A percentile compares a stretch with the other conserved stretches of the same genome.
Conservation (phyloP, 1,140 invertebrate species). For the Asbolus verrucosus region DNA sequence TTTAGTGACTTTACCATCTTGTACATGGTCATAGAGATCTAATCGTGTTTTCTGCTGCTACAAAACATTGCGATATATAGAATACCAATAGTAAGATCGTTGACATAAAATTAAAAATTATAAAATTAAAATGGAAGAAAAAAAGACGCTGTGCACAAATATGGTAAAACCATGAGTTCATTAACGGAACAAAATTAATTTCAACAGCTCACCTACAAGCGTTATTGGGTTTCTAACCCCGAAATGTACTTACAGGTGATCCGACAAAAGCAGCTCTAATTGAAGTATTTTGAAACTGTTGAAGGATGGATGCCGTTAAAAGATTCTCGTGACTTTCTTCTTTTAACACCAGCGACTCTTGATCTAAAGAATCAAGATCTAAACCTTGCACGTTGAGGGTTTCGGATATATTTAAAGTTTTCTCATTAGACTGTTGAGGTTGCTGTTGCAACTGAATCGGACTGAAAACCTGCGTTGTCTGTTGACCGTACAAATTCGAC, state of each 20-base stretch:
- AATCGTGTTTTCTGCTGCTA: constrained; percentile 57
- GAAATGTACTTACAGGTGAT: constrained; percentile 58
- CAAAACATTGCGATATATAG: constrained; percentile 17
- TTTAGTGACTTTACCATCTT: constrained; percentile 55
- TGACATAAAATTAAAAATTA: no score
- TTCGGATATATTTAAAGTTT: constrained; percentile 51
- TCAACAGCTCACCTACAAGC: constrained; percentile 33
- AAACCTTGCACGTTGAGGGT: constrained; percentile 51
- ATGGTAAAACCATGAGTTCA: constrained; percentile 32
- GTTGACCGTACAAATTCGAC: constrained; percentile 64
- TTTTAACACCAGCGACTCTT: constrained; percentile 57
- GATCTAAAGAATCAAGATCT: constrained; percentile 54
- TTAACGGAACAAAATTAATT: neutral
- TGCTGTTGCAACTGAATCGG: constrained; percentile 58
- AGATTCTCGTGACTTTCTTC: constrained; percentile 59
- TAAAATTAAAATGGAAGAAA: no score
- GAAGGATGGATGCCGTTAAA: constrained; percentile 61
- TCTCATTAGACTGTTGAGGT: constrained; percentile 43
- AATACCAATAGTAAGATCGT: no score
- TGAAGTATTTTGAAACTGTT: constrained; percentile 61
- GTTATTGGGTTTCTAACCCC: neutral
- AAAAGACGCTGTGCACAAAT: constrained; percentile 30
- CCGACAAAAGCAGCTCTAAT: constrained; percentile 56
- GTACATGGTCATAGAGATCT: constrained; percentile 55
- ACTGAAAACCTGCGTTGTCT: constrained; percentile 64